Evolutionary conservation across 2,113 vertebrate species (phyloP).

Genomic region (Myrmecophaga tridactyla): DNA sequence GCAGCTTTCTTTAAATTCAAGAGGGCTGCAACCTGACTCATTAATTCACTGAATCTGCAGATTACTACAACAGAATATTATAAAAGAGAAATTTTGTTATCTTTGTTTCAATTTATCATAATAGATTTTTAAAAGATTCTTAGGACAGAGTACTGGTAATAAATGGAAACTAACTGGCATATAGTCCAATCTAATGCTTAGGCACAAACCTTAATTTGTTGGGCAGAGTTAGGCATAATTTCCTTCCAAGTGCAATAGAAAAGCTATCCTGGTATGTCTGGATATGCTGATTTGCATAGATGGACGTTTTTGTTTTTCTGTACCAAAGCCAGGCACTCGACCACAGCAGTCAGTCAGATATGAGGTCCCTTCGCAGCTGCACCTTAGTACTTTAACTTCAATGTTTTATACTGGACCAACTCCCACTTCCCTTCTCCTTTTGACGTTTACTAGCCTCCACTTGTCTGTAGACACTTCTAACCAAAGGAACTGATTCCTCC

Average conservation of each 20-base stretch:
- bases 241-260: conserved; percentile 39
- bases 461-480: conserved; percentile 33
- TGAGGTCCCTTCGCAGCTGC: conserved; percentile 64
- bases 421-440: conserved; percentile 39
- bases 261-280: conserved; percentile 62
- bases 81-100: conserved; percentile 59
- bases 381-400: conserved; percentile 55
- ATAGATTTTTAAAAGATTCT: conserved; percentile 74
- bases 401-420: conserved; percentile 36
- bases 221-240: conserved; percentile 72
- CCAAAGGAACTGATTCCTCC: conserved; percentile 64
- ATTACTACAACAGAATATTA: conserved; percentile 42
- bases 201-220: conserved; percentile 78
- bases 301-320: conserved; percentile 41
- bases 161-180: conserved; percentile 70
- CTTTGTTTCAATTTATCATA: conserved; percentile 76
- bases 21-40: background rate
- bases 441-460: conserved; percentile 58
- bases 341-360: conserved; percentile 59
- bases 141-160: conserved; percentile 77
- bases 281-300: conserved; percentile 76
- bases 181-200: conserved; percentile 73
- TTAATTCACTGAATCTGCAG: conserved; percentile 3
- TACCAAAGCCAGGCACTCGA: conserved; percentile 72
- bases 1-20: conserved; percentile 45